These are phyloP conservation scores for Drosophila yooni DNA, from an alignment of 2,888 invertebrate species.

Conservation along the genomic window DNA sequence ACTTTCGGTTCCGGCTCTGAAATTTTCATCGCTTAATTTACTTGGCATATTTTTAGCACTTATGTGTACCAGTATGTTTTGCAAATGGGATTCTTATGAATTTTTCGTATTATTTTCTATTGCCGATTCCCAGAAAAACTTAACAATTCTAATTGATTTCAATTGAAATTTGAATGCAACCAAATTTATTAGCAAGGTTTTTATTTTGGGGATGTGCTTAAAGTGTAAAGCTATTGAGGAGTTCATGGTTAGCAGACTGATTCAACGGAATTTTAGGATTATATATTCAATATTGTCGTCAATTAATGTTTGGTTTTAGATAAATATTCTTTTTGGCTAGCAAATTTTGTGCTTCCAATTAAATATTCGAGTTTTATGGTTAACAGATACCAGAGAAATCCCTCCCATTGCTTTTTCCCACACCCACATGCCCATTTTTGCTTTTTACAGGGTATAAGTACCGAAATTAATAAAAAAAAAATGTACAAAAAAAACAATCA, in stretches of 20 bases:
- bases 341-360: too few species aligned
- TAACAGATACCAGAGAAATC: not conserved
- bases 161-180: not conserved
- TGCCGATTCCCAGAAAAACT: not conserved
- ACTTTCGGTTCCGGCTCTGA: not conserved
- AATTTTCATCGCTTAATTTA: not conserved
- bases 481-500: slow-evolving; percentile 31
- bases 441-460: slow-evolving; percentile 33
- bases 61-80: not conserved
- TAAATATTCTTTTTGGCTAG: not conserved
- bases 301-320: not conserved
- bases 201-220: too few species aligned
- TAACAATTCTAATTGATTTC: not conserved
- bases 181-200: not conserved
- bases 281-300: not conserved
- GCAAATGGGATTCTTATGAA: not conserved
- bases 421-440: not conserved
- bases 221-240: not conserved
- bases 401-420: not conserved
- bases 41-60: not conserved
- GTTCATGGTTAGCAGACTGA: not conserved
- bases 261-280: not conserved
- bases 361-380: not conserved
- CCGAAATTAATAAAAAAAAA: slow-evolving; percentile 12
- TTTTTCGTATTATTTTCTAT: not conserved